Evolutionary conservation across 2,888 invertebrate genomes (phyloP), one percentile per base, ranked within the genome.

Genomic region (Labia minor): DNA sequence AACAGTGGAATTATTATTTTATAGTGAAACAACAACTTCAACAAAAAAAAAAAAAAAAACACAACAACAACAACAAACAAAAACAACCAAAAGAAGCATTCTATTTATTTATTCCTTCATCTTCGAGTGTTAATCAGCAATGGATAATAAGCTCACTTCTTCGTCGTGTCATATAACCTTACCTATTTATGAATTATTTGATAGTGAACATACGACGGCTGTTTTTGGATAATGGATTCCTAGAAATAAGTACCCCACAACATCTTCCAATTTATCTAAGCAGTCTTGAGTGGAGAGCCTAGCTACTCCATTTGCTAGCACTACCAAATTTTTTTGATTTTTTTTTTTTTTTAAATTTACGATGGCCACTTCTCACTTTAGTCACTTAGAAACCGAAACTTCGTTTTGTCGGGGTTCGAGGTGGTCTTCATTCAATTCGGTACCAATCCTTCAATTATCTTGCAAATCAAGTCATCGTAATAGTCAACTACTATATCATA

Each of bases 281-380:
- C 26, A 8, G 26, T 6, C 26, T 26, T 6, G 4, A 26, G 26
- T 6, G 3, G 26, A 26, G 26, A 26, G 3, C 26, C 26, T 26
- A 6, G 4, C 26, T 10, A 3, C 49, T 49, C 49, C n/a, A 49
- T 49, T 49, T 49, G 49, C 49, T 49, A 49, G 49, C 49, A n/a
- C 49, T 49, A 49, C 49, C 49, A 49, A 49, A 49, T 49, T 49
- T n/a, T 49, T 49, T 49, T 49, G 6, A 49, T 49, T 49, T n/a
- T 49, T 49, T 49, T 49, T 14, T n/a, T n/a, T n/a, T n/a, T n/a
- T n/a, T n/a, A n/a, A 11, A 49, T 14, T 49, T 49, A 10, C n/a
- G 49, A 16, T 49, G 49, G 14, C 49, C 3, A n/a, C 49, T 49
- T 49, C n/a, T n/a, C 49, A 49, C 49, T 49, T 49, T 49, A 49